Evolutionary conservation across 2,113 vertebrate species (phyloP), one percentile per base, ranked within the genome.

Genomic region (Apeltes quadracus): DNA sequence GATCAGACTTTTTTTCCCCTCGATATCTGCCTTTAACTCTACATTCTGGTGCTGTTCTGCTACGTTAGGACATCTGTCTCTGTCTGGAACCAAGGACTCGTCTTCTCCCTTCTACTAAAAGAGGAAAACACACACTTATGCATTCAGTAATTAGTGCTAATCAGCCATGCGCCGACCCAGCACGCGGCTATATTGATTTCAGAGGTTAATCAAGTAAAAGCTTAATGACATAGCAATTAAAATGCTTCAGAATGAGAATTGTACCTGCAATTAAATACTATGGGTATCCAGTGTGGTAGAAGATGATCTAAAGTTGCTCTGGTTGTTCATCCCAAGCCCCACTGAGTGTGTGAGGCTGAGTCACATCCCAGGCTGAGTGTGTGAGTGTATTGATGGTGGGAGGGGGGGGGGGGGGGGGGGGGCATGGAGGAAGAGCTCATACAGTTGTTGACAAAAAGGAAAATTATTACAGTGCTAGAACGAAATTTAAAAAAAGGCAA

Each of bases 181-280:
- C 61, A 78, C 76, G 61, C 61, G 15, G 71, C 55, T 75, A 79
- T 73, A 87, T 86, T 81, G 84, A 87, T 88, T 88, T 84, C 57
- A 78, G 75, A 67, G 72, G 67, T 56, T 78, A 86, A 90, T 88
- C 83, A 72, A 70, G 73, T 57, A 77, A 81, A 72, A 69, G 62
- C 81, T 86, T 81, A 88, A 89, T 78, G 86, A 80, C 55, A 73
- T n/a, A 18, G 32, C 78, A 69, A 85, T 79, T 83, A 76, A 88
- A 88, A 38, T 66, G 81, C 73, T 82, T 51, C 43, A 59, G 61
- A 73, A 53, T 73, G 64, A 72, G 48, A 87, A 76, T 87, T 84
- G 78, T 64, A 84, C 66, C 73, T 70, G 72, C 18, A 6, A 82
- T 84, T 75, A 86, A 83, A 74, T 53, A 27, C 50, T 41, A 41